Evolutionary conservation across 1,140 invertebrate species (phyloP), one percentile per base, ranked within the genome.

Genomic region (Drosophila melanica): DNA sequence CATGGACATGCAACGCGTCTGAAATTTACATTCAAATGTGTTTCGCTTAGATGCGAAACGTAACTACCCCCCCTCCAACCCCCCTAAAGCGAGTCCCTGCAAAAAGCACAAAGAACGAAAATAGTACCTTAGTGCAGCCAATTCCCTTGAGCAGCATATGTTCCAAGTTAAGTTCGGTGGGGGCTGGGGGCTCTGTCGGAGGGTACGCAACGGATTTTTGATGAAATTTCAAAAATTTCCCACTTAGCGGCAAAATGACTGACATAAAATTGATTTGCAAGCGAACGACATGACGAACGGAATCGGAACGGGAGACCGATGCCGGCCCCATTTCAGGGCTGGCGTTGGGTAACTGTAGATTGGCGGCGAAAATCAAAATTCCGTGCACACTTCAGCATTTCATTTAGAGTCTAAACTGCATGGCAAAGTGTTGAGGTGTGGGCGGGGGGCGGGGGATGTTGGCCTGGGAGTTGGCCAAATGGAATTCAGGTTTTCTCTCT

Each of bases 211-310:
- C 82, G 81, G 85, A 85, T 90, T 90, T 90, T 90, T 91, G 90
- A 91, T 90, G 90, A 91, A 91, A 91, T 91, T 91, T 91, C 90
- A 87, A 90, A 90, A 90, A 90, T 75, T 87, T 89, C 77, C 80
- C 76, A 86, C 86, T 86, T 86, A 90, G 82, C 89, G 66, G 71
- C 75, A 57, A 89, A 90, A 90, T 90, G 90, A 91, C 90, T 87
- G 81, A 87, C 90, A 91, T 91, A 85, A 91, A 91, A 91, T 91
- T 91, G 90, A 91, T 91, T 91, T 91, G 90, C 90, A 91, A 91
- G 79, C 90, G 63, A 87, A 53, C 75, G 77, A 87, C 90, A 91
- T 91, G 90, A 91, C 90, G 80, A 75, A 90, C 79, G 77, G 74
- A 90, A 81, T 54, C 54, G 72, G 45, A 35, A 44, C 30, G 59